Base-by-base conservation (phyloP, 2,797 vertebrate species). In the Petrocephalus sullivani region DNA sequence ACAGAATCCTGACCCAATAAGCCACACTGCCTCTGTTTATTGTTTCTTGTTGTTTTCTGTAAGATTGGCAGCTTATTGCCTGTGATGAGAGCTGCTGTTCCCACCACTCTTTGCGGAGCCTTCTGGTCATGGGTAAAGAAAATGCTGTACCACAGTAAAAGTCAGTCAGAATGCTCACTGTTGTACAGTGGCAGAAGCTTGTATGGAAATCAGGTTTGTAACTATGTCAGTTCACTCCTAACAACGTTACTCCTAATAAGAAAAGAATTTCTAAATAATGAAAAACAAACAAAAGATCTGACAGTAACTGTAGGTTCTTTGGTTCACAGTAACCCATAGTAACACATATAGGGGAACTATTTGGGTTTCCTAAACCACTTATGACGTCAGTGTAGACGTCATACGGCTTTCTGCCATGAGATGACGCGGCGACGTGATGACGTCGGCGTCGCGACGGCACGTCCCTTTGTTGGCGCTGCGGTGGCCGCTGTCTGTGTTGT, bases 381-480 rank as follows among this genome's bases (percentile, higher is more conserved):
- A 67, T 19, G 19, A 78, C 71, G 71, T 46, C 71, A 78, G 2
- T 46, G 71, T 46, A n/a, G 16, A 78, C 71, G 71, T 78, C 71
- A 78, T 78, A 78, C 14, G 33, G 71, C 37, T 78, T 41, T 19
- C 33, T 78, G 41, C 16, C 71, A 46, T 41, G 71, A 9, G 6
- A 46, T 41, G 37, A 78, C 71, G 67, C 0, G 6, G 19, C 14
- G 16, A 78, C 71, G 71, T 78, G 37, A 46, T 90, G 91, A 91
- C 91, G 91, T 90, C 92, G 89, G 89, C 93, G 93, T 94, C 93
- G 92, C 94, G 94, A 94, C 95, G 93, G 89, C 89, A 89, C 94
- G 94, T 94, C 95, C 94, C 95, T 96, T 96, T 96, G 95, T 96
- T 96, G 95, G 95, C 93, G 94, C 93, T 93, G 93, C 92, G 91